Base-by-base conservation (phyloP, 2,113 vertebrate genomes). In the Promerops cafer region DNA sequence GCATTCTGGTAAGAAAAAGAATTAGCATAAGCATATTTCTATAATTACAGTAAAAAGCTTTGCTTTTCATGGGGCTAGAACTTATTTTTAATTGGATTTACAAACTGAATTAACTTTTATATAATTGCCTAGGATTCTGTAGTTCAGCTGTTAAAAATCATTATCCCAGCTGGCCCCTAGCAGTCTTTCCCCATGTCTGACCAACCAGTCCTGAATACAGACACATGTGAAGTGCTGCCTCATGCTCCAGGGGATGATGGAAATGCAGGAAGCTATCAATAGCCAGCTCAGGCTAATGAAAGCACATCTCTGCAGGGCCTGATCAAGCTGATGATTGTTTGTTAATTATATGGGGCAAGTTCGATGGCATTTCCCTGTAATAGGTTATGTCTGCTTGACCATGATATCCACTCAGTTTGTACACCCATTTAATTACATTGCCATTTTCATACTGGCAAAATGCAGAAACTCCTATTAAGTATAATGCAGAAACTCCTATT, bases 261-360 rank as follows among this genome's bases (percentile, higher is more conserved):
- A 92, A 93, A 81, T 91, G 39, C 1, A 30, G 87, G 70, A 74
- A 90, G 79, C 72, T 94, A 94, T 94, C 92, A 82, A 94, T 91
- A 96, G 66, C 21, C 78, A 74, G 61, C 57, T 77, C 83, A 86
- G 80, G 31, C 83, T 92, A 92, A 97, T 87, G 95, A 92, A 92
- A 92, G 27, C 37, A 33, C 57, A 68, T 84, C 82, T 87, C 87
- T 95, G 82, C 89, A 85, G 93, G 95, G 93, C 63, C 53, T 86
- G 61, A 89, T 59, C 52, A 86, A 91, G 42, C 59, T 93, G 78
- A 66, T 76, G 66, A 71, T 61, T 79, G 71, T 69, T 52, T 91
- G 63, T 71, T 96, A 97, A 96, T 93, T 97, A 90, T 20, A 42
- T 74, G 49, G 81, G 91, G 69, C 82, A 93, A 94, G 81, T 94